phyloP scores from a whole-genome alignment of 1,140 invertebrate species.

The Dreissena rostriformis region DNA sequence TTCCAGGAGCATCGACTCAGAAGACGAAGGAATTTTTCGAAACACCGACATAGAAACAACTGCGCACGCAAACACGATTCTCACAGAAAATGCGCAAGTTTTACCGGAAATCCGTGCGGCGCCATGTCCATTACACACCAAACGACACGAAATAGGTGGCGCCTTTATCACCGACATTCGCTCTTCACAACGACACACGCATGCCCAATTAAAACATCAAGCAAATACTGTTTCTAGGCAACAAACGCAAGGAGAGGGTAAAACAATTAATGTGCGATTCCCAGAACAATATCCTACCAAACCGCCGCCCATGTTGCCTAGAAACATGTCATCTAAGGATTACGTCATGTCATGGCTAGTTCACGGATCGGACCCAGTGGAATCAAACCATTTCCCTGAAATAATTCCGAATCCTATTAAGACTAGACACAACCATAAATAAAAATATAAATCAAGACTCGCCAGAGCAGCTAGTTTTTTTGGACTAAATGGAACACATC shows the following conservation, averaged over 20 bases:
- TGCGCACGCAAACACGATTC: constrained; percentile 34
- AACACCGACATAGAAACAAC: constrained; percentile 41
- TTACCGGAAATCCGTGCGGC: constrained; percentile 52
- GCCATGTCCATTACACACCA: constrained; percentile 46
- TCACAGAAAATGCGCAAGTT: constrained; percentile 14
- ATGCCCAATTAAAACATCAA: not conserved
- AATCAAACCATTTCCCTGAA: constrained; percentile 50
- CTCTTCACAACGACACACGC: not conserved
- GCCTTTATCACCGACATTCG: not conserved
- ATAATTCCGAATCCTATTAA: constrained; percentile 10
- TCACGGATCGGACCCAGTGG: constrained; percentile 43
- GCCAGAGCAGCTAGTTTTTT: too few species aligned
- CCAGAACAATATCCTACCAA: constrained; percentile 33
- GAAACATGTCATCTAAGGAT: constrained; percentile 55
- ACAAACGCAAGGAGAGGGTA: not conserved
- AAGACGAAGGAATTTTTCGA: constrained; percentile 29
- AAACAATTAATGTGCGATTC: constrained; percentile 24
- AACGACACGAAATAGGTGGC: constrained; percentile 1
- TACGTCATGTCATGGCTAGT: constrained; percentile 53
- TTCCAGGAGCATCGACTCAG: constrained; percentile 53
- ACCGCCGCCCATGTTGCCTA: constrained; percentile 33
- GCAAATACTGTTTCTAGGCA: constrained; percentile 6
- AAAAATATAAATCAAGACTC: too few species aligned
- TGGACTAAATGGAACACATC: too few species aligned
- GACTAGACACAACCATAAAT: too few species aligned